Conservation (phyloP, 2,113 vertebrate genomes). For the Mesocricetus auratus region DNA sequence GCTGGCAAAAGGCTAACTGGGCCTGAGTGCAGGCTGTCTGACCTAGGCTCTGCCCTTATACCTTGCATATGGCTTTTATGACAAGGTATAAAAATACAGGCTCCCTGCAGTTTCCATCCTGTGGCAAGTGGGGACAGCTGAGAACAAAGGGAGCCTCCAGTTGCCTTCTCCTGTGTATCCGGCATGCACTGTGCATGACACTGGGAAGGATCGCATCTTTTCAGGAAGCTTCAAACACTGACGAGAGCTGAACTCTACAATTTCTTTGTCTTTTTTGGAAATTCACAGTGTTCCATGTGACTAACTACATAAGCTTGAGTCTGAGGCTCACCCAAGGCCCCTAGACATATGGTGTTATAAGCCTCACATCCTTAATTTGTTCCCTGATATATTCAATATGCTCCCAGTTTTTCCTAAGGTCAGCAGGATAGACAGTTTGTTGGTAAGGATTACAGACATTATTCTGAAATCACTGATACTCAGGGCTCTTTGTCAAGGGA, state of each 20-base stretch:
- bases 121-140: neutral
- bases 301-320: conserved; percentile 76
- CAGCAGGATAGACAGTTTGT: conserved; percentile 85
- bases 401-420: conserved; percentile 82
- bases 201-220: neutral
- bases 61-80: neutral
- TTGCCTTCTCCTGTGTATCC: neutral
- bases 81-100: neutral
- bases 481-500: conserved; percentile 83
- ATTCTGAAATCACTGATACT: conserved; percentile 82
- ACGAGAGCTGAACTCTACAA: conserved; percentile 47
- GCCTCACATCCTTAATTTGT: conserved; percentile 84
- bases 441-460: conserved; percentile 85
- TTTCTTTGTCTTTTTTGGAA: conserved; percentile 67
- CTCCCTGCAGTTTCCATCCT: neutral
- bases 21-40: neutral
- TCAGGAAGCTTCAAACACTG: conserved; percentile 41
- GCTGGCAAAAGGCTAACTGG: neutral
- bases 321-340: conserved; percentile 79
- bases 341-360: conserved; percentile 77
- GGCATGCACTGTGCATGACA: neutral
- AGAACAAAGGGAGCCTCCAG: neutral
- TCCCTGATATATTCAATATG: conserved; percentile 84
- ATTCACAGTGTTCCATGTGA: conserved; percentile 72
- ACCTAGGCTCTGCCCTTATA: neutral